Percentiles rank a stretch among this genome's conserved stretches.
Evolutionary conservation across 2,888 invertebrate genomes (phyloP).

Genomic region (Trachelus iudaicus): DNA sequence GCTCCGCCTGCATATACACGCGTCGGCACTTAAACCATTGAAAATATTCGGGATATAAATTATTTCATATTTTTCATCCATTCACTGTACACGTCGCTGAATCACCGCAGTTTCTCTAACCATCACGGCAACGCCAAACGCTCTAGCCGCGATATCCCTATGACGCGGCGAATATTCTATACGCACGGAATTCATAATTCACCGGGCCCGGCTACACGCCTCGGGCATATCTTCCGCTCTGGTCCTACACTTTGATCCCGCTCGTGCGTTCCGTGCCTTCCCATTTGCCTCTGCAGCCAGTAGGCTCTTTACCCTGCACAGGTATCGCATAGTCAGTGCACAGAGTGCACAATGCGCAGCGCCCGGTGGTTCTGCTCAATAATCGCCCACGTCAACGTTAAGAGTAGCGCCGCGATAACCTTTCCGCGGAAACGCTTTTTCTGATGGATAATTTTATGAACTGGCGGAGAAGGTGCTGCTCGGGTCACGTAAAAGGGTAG

Average conservation of each 20-base stretch:
- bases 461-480: not conserved
- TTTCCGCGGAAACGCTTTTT: not conserved
- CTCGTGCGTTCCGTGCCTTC: conserved; percentile 20
- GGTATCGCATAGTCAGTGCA: not conserved
- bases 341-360: not conserved
- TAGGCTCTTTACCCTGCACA: not conserved
- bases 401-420: not conserved
- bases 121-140: not conserved
- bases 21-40: conserved; percentile 17
- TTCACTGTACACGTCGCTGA: conserved; percentile 10
- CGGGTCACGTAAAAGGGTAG: not conserved
- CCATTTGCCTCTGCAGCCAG: not conserved
- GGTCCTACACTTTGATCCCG: conserved; percentile 6
- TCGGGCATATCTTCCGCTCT: not conserved
- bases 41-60: conserved; percentile 16
- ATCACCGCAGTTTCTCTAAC: conserved; percentile 2
- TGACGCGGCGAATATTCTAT: not conserved
- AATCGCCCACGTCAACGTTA: not conserved
- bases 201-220: not conserved
- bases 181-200: not conserved
- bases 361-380: not conserved
- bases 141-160: not conserved
- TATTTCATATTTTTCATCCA: conserved; percentile 18
- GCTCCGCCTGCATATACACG: not conserved
- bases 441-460: not conserved